Percentiles rank a stretch among this genome's conserved stretches.
Evolutionary conservation across 1,140 invertebrate species (phyloP).

Genomic region (Euura saliciscinereae): DNA sequence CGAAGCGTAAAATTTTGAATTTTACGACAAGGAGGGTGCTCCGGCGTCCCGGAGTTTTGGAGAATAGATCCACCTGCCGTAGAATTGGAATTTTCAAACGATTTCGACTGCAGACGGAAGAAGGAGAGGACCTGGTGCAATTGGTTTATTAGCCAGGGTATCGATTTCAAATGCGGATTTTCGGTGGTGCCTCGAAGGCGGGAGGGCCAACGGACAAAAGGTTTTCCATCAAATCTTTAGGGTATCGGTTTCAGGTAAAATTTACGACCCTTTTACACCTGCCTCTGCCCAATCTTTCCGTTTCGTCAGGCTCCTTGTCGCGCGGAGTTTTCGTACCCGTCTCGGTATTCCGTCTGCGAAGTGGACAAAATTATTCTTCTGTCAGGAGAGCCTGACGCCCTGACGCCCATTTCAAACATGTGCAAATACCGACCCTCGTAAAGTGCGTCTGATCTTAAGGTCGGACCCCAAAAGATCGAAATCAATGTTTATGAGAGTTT

Average conservation of each 20-base stretch:
- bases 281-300: background rate
- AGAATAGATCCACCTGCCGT: background rate
- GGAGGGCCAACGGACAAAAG: background rate
- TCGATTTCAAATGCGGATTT: background rate
- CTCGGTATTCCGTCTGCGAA: background rate
- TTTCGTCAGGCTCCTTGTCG: background rate
- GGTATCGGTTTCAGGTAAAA: slow-evolving; percentile 3
- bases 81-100: background rate
- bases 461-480: background rate
- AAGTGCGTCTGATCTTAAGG: background rate
- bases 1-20: background rate
- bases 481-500: background rate
- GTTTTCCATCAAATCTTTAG: background rate
- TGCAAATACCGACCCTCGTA: background rate
- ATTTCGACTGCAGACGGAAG: background rate
- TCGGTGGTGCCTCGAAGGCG: background rate
- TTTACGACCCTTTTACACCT: background rate
- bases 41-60: too few species aligned
- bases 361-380: background rate
- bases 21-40: too few species aligned
- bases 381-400: background rate
- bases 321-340: background rate
- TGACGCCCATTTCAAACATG: slow-evolving; percentile 1
- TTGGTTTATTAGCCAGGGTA: background rate
- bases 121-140: background rate